Base-by-base conservation (phyloP, 2,888 invertebrate genomes). In the Gortyna flavago region DNA sequence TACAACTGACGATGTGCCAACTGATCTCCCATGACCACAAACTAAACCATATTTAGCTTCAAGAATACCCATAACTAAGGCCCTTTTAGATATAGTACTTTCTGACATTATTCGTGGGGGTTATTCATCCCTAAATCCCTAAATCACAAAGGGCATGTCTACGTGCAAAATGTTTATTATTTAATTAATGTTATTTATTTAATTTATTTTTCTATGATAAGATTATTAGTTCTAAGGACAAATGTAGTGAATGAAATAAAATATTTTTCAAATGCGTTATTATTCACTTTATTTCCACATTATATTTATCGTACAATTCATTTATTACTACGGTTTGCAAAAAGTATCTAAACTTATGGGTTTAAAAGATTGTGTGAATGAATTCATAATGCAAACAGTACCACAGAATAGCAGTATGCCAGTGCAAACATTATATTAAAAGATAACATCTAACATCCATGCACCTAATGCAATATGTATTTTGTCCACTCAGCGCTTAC, bases 401-500 rank as follows among this genome's bases (percentile, higher is more conserved):
- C 38, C 13, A 38, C 11, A 44, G 25, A 67, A 18, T 57, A 83
- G 48, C 61, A 67, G 9, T 57, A 32, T n/a, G 11, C 7, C 29
- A 54, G n/a, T 38, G 32, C 77, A 67, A 67, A 62, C 57, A 68
- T 35, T 48, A 51, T 67, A 72, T 44, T 59, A 74, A 77, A 68
- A 82, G 70, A 66, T 80, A 75, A 74, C 57, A 74, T 80, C 57
- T 51, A 79, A 67, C 51, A 74, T 84, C 65, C 21, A 48, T 80
- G 57, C 48, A 41, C 6, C n/a, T 81, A 72, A 74, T 73, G 78
- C 44, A 79, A 72, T 59, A 68, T 67, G 57, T 80, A 74, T 64
- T 85, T 54, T 62, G 80, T 83, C 64, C 41, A 70, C 35, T 83
- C 83, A 85, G 72, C 76, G 65, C 67, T 78, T 68, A 75, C 29